Evolutionary conservation across 2,113 vertebrate species (phyloP).

Genomic region (Nymphicus hollandicus): DNA sequence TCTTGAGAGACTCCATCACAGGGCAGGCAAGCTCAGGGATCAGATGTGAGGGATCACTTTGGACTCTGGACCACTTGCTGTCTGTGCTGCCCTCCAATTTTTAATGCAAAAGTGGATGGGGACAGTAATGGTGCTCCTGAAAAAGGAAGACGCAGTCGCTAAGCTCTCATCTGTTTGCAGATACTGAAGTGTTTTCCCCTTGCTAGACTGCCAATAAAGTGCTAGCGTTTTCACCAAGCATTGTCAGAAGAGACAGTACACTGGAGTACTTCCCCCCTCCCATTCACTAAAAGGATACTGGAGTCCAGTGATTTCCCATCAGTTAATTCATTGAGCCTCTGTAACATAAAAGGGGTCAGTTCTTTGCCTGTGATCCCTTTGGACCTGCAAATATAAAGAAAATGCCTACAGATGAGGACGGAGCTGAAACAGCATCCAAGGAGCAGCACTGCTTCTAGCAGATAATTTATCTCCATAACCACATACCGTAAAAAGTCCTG

Average conservation of each 20-base stretch:
- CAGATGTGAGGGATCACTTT: neutral
- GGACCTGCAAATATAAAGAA: constrained; percentile 60
- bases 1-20: neutral
- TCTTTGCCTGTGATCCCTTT: constrained; percentile 80
- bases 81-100: neutral
- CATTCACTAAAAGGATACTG: constrained; percentile 82
- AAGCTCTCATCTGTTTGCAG: neutral
- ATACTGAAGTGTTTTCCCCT: neutral
- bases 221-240: neutral
- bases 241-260: neutral
- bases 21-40: neutral
- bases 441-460: neutral
- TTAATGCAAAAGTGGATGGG: neutral
- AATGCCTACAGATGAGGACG: neutral
- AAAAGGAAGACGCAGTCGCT: neutral
- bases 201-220: neutral
- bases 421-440: neutral
- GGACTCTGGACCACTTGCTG: neutral
- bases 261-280: neutral
- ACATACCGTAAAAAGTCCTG: neutral
- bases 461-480: neutral
- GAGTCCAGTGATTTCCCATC: constrained; percentile 81
- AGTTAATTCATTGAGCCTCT: constrained; percentile 80
- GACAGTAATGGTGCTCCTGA: neutral
- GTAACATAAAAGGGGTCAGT: constrained; percentile 86